A percentile compares a stretch with the other conserved stretches of the same genome.
Evolutionary conservation across 1,140 invertebrate species (phyloP).

Genomic region (Hycleus phaleratus): DNA sequence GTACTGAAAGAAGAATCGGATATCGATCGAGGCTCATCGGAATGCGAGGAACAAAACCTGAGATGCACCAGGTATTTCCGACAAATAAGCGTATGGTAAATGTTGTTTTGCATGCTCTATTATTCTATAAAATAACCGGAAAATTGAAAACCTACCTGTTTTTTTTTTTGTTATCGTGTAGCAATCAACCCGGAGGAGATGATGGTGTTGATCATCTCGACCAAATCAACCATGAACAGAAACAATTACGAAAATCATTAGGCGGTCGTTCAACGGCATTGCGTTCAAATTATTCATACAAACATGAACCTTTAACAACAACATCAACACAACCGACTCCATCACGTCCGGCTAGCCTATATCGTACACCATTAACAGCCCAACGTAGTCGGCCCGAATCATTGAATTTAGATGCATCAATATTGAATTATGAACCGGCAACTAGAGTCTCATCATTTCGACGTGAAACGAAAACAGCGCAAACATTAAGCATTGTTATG

Average conservation of each 20-base stretch:
- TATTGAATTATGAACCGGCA: slow-evolving; percentile 37
- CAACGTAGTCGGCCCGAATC: slow-evolving; percentile 30
- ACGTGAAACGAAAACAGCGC: slow-evolving; percentile 78
- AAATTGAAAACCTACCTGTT: not conserved
- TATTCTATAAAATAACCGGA: not conserved
- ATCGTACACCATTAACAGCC: slow-evolving; percentile 15
- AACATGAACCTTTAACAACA: slow-evolving; percentile 14
- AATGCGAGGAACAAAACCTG: slow-evolving; percentile 31
- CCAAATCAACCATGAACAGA: slow-evolving; percentile 13
- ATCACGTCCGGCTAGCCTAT: slow-evolving; percentile 25
- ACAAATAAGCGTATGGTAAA: slow-evolving; percentile 26
- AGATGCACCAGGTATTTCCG: slow-evolving; percentile 31
- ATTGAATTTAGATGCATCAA: slow-evolving; percentile 31
- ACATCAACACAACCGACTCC: slow-evolving; percentile 3
- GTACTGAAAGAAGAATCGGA: slow-evolving; percentile 39
- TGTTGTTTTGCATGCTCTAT: slow-evolving; percentile 2
- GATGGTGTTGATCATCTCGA: slow-evolving; percentile 12
- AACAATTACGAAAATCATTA: slow-evolving; percentile 10
- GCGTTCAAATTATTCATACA: slow-evolving; percentile 27
- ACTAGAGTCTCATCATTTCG: slow-evolving; percentile 55
- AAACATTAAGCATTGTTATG: slow-evolving; percentile 84
- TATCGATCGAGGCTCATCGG: slow-evolving; percentile 36
- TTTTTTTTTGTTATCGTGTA: slow-evolving; percentile 13
- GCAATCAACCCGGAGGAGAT: slow-evolving; percentile 4
- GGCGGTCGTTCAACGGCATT: slow-evolving; percentile 4